Evolutionary conservation across 2,113 vertebrate species (phyloP).

Genomic region (Scolopax mira): DNA sequence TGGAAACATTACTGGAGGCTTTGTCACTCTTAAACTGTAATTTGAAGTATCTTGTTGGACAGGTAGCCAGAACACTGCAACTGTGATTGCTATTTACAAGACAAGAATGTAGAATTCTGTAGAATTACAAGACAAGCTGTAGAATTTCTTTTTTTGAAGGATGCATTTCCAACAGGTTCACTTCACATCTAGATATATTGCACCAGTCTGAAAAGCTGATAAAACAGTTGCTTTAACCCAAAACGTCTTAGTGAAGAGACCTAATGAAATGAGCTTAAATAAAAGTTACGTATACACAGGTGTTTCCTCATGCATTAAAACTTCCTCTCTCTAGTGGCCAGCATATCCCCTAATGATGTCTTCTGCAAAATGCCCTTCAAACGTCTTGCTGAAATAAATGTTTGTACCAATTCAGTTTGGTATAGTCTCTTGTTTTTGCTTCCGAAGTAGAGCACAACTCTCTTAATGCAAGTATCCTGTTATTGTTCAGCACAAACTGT

Average conservation of each 20-base stretch:
- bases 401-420: background rate
- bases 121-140: too few relatives aligned
- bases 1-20: background rate
- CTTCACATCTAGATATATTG: background rate
- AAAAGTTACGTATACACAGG: background rate
- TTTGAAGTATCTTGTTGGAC: background rate
- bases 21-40: background rate
- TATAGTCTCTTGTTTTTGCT: conserved; percentile 7
- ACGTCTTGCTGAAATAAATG: background rate
- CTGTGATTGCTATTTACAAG: background rate
- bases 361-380: background rate
- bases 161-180: background rate
- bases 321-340: background rate
- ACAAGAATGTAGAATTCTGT: too few relatives aligned
- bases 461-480: conserved; percentile 59
- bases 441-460: conserved; percentile 12
- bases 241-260: background rate
- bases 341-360: background rate
- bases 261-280: background rate
- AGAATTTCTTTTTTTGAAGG: background rate
- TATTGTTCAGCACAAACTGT: conserved; percentile 49
- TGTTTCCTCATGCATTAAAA: conserved; percentile 35
- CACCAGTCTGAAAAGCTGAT: background rate
- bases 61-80: background rate
- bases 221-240: background rate